Evolutionary conservation across 2,113 vertebrate species (phyloP).

Genomic region (Gadus chalcogrammus): DNA sequence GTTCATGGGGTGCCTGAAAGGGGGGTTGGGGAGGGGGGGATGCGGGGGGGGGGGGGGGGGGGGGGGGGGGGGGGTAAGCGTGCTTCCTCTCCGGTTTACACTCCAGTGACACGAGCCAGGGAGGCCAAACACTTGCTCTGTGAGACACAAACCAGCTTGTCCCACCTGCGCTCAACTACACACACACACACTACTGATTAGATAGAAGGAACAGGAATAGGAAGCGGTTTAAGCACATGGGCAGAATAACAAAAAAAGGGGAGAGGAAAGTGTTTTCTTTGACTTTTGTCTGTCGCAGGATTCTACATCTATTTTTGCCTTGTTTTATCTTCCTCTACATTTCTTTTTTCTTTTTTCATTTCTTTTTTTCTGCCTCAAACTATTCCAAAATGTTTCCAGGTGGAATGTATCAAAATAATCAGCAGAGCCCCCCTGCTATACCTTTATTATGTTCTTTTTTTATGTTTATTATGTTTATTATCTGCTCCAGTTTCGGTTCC

Average conservation of each 20-base stretch:
- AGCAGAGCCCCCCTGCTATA: conserved; percentile 31
- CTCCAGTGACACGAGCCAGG: conserved; percentile 55
- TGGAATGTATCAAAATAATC: conserved; percentile 28
- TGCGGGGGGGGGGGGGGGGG: too few relatives aligned
- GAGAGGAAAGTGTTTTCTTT: conserved; percentile 20
- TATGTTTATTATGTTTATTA: too few relatives aligned
- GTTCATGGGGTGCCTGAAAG: conserved; percentile 45
- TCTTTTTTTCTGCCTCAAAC: background rate
- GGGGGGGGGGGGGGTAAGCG: conserved; percentile 4
- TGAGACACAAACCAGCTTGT: conserved; percentile 53
- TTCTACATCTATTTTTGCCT: conserved; percentile 8
- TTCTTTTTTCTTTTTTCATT: conserved; percentile 1
- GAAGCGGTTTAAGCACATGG: conserved; percentile 28
- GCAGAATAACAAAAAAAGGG: background rate
- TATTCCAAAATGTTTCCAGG: conserved; percentile 18
- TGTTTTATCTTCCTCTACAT: background rate
- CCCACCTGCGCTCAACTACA: conserved; percentile 53
- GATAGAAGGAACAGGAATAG: conserved; percentile 45
- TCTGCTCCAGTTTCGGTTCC: conserved; percentile 35
- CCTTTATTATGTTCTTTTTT: background rate
- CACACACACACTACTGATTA: conserved; percentile 46
- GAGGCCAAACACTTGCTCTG: conserved; percentile 52
- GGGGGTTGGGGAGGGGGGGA: conserved; percentile 2
- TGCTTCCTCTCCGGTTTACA: conserved; percentile 57
- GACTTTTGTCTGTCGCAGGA: conserved; percentile 10